Percentiles rank a stretch among this genome's conserved stretches.
These are phyloP conservation scores for Agriopis aurantiaria DNA, from an alignment of 2,888 invertebrate species.

Conservation along the genomic window DNA sequence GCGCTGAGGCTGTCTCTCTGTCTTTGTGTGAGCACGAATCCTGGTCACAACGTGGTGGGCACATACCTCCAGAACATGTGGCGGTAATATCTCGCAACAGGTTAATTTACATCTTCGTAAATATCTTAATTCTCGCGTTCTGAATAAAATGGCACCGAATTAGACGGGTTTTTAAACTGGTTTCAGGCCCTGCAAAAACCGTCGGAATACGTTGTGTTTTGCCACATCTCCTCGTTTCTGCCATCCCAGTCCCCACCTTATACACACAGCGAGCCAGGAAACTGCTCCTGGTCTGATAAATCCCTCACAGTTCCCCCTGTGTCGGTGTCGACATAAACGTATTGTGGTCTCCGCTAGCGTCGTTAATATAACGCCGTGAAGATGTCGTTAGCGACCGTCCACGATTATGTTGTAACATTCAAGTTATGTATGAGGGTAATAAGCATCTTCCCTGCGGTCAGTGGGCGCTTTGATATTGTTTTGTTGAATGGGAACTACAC, in stretches of 20 bases:
- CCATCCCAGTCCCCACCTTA: conserved; percentile 21
- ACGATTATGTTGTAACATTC: conserved; percentile 41
- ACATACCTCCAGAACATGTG: too few species aligned
- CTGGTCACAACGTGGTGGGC: too few species aligned
- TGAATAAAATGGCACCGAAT: too few species aligned
- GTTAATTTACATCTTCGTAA: too few species aligned
- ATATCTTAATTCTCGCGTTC: too few species aligned
- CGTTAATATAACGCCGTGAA: conserved; percentile 43
- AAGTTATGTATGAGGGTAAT: conserved; percentile 30
- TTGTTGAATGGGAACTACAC: neutral
- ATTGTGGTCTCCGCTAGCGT: conserved; percentile 52
- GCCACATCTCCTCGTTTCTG: conserved; percentile 20
- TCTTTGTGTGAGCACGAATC: too few species aligned
- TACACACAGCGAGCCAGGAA: conserved; percentile 59
- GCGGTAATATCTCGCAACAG: too few species aligned
- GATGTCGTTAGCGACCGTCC: conserved; percentile 40
- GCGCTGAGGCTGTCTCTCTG: too few species aligned
- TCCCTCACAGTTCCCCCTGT: conserved; percentile 54
- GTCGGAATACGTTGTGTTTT: too few species aligned
- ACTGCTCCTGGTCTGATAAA: conserved; percentile 71
- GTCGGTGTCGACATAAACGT: conserved; percentile 63
- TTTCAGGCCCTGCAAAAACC: too few species aligned
- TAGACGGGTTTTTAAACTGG: too few species aligned
- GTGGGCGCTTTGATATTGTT: conserved; percentile 4
- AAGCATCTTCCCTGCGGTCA: conserved; percentile 11